Conservation (phyloP, 2,797 vertebrate genomes). For the Sebastiscus tertius region DNA sequence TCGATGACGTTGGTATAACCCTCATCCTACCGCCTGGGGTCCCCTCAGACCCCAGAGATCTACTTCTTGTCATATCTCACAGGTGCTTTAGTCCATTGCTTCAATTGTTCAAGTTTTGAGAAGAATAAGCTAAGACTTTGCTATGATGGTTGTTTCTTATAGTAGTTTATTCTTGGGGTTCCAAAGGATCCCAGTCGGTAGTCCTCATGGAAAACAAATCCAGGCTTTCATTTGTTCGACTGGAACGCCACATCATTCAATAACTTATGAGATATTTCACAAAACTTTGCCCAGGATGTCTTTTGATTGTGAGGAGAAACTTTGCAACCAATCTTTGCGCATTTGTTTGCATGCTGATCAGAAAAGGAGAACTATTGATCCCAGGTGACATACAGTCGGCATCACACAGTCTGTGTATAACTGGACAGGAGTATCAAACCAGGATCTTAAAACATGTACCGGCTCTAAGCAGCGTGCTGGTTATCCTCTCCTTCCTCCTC, state of each 20-base stretch:
- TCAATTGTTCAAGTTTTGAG: too few relatives aligned
- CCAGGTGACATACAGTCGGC: not conserved
- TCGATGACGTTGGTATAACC: too few relatives aligned
- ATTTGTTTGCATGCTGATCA: not conserved
- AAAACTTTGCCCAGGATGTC: not conserved
- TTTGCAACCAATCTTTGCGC: not conserved
- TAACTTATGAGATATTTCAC: not conserved
- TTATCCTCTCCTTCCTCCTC: slow-evolving; percentile 49
- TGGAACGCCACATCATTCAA: not conserved
- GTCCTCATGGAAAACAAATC: not conserved
- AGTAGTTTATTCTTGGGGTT: too few relatives aligned
- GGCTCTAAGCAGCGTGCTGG: slow-evolving; percentile 32
- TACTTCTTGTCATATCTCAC: too few relatives aligned
- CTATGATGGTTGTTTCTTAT: not conserved
- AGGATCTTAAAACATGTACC: not conserved
- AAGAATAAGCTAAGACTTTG: too few relatives aligned
- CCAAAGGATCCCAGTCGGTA: too few relatives aligned
- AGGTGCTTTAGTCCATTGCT: too few relatives aligned
- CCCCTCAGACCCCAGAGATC: too few relatives aligned
- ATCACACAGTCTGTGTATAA: not conserved
- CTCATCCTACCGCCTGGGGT: too few relatives aligned
- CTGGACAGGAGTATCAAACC: not conserved
- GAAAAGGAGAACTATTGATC: not conserved
- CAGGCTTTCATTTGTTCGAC: not conserved
- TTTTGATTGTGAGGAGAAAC: not conserved